Conservation (phyloP, 2,888 invertebrate genomes). For the Diarsia rubi region DNA sequence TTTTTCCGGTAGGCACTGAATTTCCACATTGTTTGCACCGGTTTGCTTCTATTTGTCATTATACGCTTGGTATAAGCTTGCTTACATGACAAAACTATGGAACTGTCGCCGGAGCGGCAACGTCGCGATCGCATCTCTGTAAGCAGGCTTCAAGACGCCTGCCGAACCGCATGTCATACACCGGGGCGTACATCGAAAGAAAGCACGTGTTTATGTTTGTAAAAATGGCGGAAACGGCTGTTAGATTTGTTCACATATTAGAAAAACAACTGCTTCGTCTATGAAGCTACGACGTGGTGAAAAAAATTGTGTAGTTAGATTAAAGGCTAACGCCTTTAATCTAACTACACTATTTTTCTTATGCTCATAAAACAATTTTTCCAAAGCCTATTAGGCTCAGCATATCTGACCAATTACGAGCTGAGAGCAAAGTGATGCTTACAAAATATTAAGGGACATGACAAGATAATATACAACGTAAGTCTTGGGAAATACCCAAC, state of each 20-base stretch:
- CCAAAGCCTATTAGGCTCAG: constrained; percentile 17
- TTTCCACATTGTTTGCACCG: too few species aligned
- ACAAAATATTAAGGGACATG: neutral
- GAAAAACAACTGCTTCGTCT: neutral
- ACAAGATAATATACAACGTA: neutral
- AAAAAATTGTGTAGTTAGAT: too few species aligned
- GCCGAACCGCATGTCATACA: too few species aligned
- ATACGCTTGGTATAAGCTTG: neutral
- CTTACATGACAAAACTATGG: neutral
- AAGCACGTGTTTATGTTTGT: neutral
- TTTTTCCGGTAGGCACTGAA: too few species aligned
- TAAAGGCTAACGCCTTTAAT: too few species aligned
- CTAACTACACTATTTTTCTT: neutral
- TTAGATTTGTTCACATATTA: neutral
- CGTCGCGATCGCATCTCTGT: neutral
- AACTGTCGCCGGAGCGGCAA: neutral
- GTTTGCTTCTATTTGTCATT: neutral
- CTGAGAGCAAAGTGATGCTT: constrained; percentile 1
- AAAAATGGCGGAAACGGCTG: neutral
- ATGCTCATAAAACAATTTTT: constrained; percentile 14
- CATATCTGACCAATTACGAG: constrained; percentile 14
- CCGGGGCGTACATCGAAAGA: too few species aligned
- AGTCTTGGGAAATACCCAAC: constrained; percentile 23
- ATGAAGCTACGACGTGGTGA: too few species aligned
- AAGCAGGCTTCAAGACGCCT: neutral